Percentiles rank a stretch among this genome's conserved stretches.
Evolutionary conservation across 1,140 invertebrate species (phyloP).

Genomic region (Cryptotermes secundus): DNA sequence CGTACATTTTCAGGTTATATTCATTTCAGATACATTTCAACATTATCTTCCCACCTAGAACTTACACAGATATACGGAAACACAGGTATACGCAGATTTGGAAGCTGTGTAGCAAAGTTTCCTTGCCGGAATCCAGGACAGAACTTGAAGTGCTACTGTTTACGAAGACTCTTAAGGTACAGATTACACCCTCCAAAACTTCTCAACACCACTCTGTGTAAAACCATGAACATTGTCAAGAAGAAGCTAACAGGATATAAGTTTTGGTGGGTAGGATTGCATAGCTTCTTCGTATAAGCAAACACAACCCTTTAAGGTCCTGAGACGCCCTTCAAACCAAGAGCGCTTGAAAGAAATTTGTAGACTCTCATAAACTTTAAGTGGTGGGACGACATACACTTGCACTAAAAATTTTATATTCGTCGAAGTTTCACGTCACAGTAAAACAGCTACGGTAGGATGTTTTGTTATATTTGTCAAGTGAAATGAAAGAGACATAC

Average conservation of each 20-base stretch:
- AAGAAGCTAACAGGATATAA: background rate
- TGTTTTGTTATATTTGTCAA: conserved; percentile 5
- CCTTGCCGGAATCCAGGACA: background rate
- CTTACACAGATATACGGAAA: too few species aligned
- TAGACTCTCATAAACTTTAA: background rate
- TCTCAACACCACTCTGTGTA: background rate
- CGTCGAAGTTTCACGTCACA: background rate
- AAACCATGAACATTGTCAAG: background rate
- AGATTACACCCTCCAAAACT: background rate
- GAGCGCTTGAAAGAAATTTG: background rate
- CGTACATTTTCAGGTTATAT: too few species aligned
- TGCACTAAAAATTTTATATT: background rate
- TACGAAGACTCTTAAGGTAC: background rate
- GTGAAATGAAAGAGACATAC: background rate
- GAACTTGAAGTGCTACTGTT: background rate
- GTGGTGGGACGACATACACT: background rate
- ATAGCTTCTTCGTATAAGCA: too few species aligned
- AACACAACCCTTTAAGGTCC: background rate
- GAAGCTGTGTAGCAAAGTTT: too few species aligned
- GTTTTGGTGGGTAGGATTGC: background rate
- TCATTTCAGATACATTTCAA: too few species aligned
- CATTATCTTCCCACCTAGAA: too few species aligned
- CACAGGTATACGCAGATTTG: too few species aligned
- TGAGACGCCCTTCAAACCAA: background rate
- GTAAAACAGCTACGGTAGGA: background rate